Evolutionary conservation across 2,888 invertebrate species (phyloP).

Genomic region (Mycalesis mineus): DNA sequence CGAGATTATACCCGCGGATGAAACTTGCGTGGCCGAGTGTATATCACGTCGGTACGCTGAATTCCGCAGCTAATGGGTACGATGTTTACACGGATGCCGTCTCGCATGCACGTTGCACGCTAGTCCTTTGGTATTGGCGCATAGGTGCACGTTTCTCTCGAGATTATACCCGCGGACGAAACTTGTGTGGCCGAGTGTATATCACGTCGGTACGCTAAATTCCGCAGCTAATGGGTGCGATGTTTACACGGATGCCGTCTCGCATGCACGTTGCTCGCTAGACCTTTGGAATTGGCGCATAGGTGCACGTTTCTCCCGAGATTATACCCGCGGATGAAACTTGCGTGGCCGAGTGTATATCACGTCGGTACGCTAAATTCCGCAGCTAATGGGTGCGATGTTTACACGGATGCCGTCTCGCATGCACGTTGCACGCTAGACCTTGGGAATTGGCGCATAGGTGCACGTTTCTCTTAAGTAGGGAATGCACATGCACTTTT

Average conservation of each 20-base stretch:
- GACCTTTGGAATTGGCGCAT: not conserved
- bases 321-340: too few species aligned
- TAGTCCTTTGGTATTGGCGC: not conserved
- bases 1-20: too few species aligned
- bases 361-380: slow-evolving; percentile 14
- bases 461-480: not conserved
- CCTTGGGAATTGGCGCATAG: not conserved
- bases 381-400: slow-evolving; percentile 11
- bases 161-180: too few species aligned
- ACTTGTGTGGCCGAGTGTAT: too few species aligned
- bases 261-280: slow-evolving; percentile 1
- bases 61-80: slow-evolving; percentile 14
- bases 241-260: slow-evolving; percentile 6
- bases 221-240: slow-evolving; percentile 13
- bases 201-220: slow-evolving; percentile 12
- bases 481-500: not conserved
- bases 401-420: slow-evolving; percentile 4
- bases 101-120: not conserved
- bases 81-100: slow-evolving; percentile 5
- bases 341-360: not conserved
- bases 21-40: too few species aligned
- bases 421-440: slow-evolving; percentile 3
- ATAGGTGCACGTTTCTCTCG: not conserved
- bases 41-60: slow-evolving; percentile 10
- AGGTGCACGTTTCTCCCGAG: not conserved